These are phyloP conservation scores for Lycopodina hypogea DNA, from an alignment of 37 sponge, comb jelly and placozoan species.

Conservation along the genomic window DNA sequence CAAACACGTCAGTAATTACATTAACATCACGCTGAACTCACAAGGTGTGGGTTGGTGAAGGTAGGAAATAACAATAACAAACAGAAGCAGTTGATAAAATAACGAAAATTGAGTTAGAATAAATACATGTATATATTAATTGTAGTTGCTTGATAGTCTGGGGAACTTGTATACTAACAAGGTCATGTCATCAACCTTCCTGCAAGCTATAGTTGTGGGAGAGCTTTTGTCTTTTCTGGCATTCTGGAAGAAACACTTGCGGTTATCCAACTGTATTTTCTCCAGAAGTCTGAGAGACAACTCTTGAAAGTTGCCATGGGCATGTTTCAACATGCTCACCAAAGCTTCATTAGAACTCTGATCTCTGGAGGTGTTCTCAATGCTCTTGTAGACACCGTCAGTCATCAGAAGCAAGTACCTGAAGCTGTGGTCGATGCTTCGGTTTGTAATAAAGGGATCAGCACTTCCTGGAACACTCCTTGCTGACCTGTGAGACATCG, in stretches of 20 bases:
- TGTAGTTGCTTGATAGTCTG: too few relatives aligned
- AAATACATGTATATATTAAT: too few relatives aligned
- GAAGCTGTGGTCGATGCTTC: conserved; percentile 11
- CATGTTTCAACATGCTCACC: conserved; percentile 19
- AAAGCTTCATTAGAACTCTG: conserved; percentile 29
- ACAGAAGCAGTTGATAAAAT: too few relatives aligned
- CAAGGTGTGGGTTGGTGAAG: too few relatives aligned
- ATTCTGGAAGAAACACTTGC: conserved; percentile 16
- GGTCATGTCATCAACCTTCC: conserved; percentile 88
- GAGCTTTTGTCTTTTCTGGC: conserved; percentile 32
- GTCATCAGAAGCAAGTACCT: conserved; percentile 79
- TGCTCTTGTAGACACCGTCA: conserved; percentile 84
- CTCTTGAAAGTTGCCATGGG: background rate
- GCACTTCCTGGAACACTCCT: conserved; percentile 55
- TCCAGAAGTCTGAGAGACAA: conserved; percentile 46
- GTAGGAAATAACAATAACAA: too few relatives aligned
- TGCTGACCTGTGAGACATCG: conserved; percentile 39
- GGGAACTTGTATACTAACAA: conserved; percentile 56
- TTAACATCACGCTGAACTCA: too few relatives aligned
- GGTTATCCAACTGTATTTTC: conserved; percentile 39
- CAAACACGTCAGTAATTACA: too few relatives aligned
- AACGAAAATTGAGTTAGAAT: too few relatives aligned
- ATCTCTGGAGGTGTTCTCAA: conserved; percentile 41
- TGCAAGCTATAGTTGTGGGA: conserved; percentile 41
- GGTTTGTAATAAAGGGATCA: conserved; percentile 38